Evolutionary conservation across 2,113 vertebrate genomes (phyloP).

Genomic region (Bubalus kerabau): DNA sequence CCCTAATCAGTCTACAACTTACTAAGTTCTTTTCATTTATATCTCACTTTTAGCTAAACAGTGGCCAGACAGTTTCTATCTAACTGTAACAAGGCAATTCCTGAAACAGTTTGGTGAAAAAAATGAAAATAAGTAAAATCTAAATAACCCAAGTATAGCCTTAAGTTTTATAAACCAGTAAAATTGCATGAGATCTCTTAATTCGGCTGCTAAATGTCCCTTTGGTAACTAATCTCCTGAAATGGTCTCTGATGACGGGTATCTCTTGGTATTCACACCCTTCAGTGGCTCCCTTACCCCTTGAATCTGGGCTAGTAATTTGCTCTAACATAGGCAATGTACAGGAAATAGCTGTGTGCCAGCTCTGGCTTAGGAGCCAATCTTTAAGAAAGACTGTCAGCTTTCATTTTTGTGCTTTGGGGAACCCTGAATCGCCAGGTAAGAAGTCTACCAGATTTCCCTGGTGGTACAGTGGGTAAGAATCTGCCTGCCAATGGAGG

Average conservation of each 20-base stretch:
- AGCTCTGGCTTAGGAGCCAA: neutral
- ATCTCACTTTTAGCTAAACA: neutral
- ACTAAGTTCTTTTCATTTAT: neutral
- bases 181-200: neutral
- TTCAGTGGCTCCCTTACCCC: neutral
- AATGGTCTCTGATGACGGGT: neutral
- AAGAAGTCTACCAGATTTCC: neutral
- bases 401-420: neutral
- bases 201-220: neutral
- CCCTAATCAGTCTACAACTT: neutral
- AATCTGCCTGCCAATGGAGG: neutral
- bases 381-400: neutral
- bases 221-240: neutral
- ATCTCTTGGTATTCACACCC: neutral
- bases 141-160: neutral
- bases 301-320: neutral
- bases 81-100: neutral
- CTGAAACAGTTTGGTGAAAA: neutral
- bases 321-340: neutral
- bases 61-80: neutral
- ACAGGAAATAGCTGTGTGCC: neutral
- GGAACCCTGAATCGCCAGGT: neutral
- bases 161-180: neutral
- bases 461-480: neutral
- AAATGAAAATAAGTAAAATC: conserved; percentile 17